Percentiles rank a stretch among this genome's conserved stretches.
phyloP scores from a whole-genome alignment of 2,888 invertebrate species.

The Netelia inedita region DNA sequence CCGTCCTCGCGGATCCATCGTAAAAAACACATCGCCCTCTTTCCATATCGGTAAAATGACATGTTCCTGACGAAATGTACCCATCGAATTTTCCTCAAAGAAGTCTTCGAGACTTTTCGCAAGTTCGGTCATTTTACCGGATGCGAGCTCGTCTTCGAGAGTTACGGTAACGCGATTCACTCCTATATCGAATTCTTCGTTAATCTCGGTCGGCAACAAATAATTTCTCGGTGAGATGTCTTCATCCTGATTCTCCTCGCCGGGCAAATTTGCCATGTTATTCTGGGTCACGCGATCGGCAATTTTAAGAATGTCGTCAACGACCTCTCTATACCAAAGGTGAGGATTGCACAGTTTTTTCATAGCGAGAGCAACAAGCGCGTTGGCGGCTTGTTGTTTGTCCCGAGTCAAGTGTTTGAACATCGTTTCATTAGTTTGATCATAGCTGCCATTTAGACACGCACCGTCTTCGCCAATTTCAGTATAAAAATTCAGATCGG shows the following conservation, averaged over 20 bases:
- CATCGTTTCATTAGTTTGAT: conserved; percentile 83
- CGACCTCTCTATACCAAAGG: conserved; percentile 88
- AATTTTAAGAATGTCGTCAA: conserved; percentile 86
- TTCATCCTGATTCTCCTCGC: conserved; percentile 87
- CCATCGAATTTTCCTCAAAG: conserved; percentile 87
- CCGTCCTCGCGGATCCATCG: conserved; percentile 80
- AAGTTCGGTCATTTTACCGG: conserved; percentile 84
- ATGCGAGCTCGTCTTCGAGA: conserved; percentile 85
- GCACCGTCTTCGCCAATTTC: conserved; percentile 83
- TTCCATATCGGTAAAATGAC: conserved; percentile 84
- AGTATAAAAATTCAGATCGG: conserved; percentile 84
- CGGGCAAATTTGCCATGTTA: conserved; percentile 86
- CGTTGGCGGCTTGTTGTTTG: conserved; percentile 87
- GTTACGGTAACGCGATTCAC: conserved; percentile 83
- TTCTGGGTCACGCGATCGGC: conserved; percentile 85
- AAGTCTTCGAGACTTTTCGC: conserved; percentile 86
- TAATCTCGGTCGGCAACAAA: conserved; percentile 84
- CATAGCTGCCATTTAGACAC: conserved; percentile 77
- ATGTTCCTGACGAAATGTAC: conserved; percentile 85
- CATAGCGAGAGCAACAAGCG: conserved; percentile 88
- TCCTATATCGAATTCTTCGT: conserved; percentile 85
- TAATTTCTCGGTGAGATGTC: conserved; percentile 81
- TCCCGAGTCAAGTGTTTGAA: conserved; percentile 84
- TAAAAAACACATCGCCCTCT: conserved; percentile 77
- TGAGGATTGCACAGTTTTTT: conserved; percentile 87